Percentiles rank a stretch among this genome's conserved stretches.
Evolutionary conservation across 2,113 vertebrate genomes (phyloP).

Genomic region (Mixornis gularis): DNA sequence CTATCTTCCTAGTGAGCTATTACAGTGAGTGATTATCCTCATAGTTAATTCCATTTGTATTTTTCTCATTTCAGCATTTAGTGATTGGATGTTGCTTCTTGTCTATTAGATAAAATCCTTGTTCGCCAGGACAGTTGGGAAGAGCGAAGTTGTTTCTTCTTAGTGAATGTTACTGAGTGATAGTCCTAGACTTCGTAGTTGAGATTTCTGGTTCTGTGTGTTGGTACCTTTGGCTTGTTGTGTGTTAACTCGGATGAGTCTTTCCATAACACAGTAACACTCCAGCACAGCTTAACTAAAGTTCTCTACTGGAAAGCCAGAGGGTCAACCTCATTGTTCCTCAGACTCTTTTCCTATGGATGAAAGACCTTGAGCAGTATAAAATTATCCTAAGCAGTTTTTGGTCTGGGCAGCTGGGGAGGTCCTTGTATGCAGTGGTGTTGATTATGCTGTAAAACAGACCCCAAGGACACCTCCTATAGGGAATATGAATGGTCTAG

Average conservation of each 20-base stretch:
- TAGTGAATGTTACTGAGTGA: not conserved
- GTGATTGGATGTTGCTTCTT: not conserved
- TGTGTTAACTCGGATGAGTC: not conserved
- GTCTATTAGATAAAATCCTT: not conserved
- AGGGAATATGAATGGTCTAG: not conserved
- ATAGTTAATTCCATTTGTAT: not conserved
- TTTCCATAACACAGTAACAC: not conserved
- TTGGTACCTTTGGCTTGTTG: not conserved
- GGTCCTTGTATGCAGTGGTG: not conserved
- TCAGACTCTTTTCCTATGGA: not conserved
- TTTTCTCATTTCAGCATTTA: not conserved
- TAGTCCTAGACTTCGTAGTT: not conserved
- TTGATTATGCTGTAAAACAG: not conserved
- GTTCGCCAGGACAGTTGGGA: not conserved
- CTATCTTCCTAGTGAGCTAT: not conserved
- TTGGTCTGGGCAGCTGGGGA: not conserved
- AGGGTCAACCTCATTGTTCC: not conserved
- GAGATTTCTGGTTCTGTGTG: not conserved
- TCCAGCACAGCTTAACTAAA: not conserved
- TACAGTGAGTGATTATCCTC: not conserved
- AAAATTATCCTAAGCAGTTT: not conserved
- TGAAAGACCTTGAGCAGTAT: not conserved
- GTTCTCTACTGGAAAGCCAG: not conserved
- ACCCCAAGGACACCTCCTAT: fast-evolving
- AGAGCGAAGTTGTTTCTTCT: not conserved